Evolutionary conservation across 2,888 invertebrate genomes (phyloP).

Genomic region (Diarsia dahlii): DNA sequence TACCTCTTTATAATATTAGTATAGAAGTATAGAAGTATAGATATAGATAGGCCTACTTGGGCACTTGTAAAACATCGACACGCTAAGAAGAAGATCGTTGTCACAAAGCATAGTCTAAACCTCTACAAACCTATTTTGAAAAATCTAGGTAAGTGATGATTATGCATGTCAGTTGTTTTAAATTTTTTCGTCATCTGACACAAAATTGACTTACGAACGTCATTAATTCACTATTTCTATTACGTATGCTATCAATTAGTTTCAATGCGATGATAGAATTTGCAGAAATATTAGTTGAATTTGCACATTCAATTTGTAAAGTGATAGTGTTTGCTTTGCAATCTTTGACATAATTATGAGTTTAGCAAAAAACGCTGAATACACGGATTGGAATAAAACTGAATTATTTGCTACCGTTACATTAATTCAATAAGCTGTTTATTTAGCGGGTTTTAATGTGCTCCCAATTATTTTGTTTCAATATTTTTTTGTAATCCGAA

Average conservation of each 20-base stretch:
- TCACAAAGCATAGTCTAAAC: not conserved
- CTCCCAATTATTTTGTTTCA: constrained; percentile 1
- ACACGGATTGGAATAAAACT: not conserved
- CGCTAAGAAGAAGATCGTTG: too few relatives aligned
- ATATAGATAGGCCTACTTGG: too few relatives aligned
- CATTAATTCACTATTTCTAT: not conserved
- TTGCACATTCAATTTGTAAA: constrained; percentile 23
- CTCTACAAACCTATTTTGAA: not conserved
- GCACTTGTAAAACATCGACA: too few relatives aligned
- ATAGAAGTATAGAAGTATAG: too few relatives aligned
- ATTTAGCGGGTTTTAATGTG: not conserved
- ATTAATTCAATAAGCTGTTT: not conserved
- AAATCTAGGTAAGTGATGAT: not conserved
- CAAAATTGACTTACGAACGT: not conserved
- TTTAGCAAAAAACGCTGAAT: constrained; percentile 28
- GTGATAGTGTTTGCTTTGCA: constrained; percentile 15
- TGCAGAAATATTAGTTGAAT: constrained; percentile 11
- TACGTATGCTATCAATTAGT: constrained; percentile 12
- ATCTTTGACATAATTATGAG: constrained; percentile 9
- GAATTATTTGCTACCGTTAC: not conserved
- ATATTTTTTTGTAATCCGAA: not conserved
- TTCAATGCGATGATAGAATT: constrained; percentile 13
- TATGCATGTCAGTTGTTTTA: constrained; percentile 10
- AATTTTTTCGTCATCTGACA: not conserved
- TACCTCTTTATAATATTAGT: too few relatives aligned